Percentiles rank a stretch among this genome's conserved stretches.
phyloP scores from a whole-genome alignment of 2,797 vertebrate genomes.

The Rhinella marina region DNA sequence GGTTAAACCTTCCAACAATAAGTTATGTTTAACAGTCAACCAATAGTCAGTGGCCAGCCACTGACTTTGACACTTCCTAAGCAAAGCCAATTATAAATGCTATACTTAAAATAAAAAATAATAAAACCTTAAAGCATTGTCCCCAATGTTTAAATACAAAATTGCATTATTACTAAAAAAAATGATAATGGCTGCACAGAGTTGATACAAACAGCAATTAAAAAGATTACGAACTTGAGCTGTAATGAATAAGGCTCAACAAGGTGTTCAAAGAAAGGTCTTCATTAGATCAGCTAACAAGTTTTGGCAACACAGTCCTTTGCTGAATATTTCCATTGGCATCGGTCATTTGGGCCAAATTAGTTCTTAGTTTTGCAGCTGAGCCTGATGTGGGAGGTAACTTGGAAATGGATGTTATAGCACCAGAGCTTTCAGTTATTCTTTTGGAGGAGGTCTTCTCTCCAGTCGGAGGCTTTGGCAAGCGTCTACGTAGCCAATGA shows the following conservation, averaged over 20 bases:
- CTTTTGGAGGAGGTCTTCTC: slow-evolving; percentile 88
- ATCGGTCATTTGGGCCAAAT: slow-evolving; percentile 94
- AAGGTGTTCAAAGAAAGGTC: slow-evolving; percentile 71
- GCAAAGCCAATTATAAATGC: slow-evolving; percentile 75
- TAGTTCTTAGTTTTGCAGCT: slow-evolving; percentile 95
- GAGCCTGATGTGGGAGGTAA: slow-evolving; percentile 90
- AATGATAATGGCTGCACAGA: slow-evolving; percentile 73
- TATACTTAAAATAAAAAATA: slow-evolving; percentile 20
- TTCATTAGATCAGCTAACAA: slow-evolving; percentile 89
- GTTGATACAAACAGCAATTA: slow-evolving; percentile 79
- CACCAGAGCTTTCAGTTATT: slow-evolving; percentile 83
- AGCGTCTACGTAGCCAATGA: slow-evolving; percentile 91
- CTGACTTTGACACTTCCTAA: slow-evolving; percentile 77
- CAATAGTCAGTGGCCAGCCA: slow-evolving; percentile 81
- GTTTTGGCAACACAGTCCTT: slow-evolving; percentile 97
- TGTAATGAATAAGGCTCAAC: slow-evolving; percentile 81
- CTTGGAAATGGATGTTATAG: slow-evolving; percentile 96
- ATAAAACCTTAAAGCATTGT: slow-evolving; percentile 90
- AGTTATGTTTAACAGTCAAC: slow-evolving; percentile 73
- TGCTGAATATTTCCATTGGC: slow-evolving; percentile 99
- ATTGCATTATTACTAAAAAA: slow-evolving; percentile 78
- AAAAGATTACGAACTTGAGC: slow-evolving; percentile 78
- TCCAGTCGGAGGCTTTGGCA: slow-evolving; percentile 91
- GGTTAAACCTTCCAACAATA: slow-evolving; percentile 69
- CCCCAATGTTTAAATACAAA: slow-evolving; percentile 86